phyloP scores from a whole-genome alignment of 2,888 invertebrate species.

The Lepeophtheirus nordmannii region DNA sequence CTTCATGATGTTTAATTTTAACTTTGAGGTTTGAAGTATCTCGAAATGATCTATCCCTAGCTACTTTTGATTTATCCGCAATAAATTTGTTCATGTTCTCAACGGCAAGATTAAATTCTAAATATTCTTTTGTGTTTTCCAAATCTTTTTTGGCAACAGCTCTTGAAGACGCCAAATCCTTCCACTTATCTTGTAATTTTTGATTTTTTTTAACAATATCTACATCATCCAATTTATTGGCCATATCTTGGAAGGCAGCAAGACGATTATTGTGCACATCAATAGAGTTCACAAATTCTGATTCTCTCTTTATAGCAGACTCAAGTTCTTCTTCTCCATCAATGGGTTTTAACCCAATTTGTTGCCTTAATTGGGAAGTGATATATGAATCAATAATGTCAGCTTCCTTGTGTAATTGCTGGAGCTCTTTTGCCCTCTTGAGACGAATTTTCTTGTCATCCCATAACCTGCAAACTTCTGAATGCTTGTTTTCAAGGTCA shows the following conservation, averaged over 20 bases:
- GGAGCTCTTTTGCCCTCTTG: conserved; percentile 33
- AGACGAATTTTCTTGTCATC: not conserved
- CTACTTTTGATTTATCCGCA: conserved; percentile 39
- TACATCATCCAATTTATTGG: conserved; percentile 58
- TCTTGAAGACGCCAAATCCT: not conserved
- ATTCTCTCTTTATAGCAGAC: conserved; percentile 3
- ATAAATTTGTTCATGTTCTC: conserved; percentile 42
- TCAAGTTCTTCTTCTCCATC: conserved; percentile 39
- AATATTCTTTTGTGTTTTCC: not conserved
- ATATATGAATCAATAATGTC: conserved; percentile 85
- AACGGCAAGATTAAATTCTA: conserved; percentile 30
- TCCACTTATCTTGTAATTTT: not conserved
- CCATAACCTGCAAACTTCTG: not conserved
- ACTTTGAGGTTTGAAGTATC: conserved; percentile 57
- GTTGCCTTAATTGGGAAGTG: conserved; percentile 34
- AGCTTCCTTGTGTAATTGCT: conserved; percentile 80
- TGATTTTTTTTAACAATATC: conserved; percentile 36
- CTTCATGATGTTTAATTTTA: conserved; percentile 87
- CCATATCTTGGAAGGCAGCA: conserved; percentile 62
- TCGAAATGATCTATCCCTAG: conserved; percentile 38
- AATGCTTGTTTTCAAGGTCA: conserved; percentile 49
- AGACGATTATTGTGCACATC: conserved; percentile 82
- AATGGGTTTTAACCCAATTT: not conserved
- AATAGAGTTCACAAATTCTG: conserved; percentile 74
- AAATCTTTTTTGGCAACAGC: not conserved